These are phyloP conservation scores for Gavia stellata DNA, from an alignment of 2,113 vertebrate species.

Conservation along the genomic window DNA sequence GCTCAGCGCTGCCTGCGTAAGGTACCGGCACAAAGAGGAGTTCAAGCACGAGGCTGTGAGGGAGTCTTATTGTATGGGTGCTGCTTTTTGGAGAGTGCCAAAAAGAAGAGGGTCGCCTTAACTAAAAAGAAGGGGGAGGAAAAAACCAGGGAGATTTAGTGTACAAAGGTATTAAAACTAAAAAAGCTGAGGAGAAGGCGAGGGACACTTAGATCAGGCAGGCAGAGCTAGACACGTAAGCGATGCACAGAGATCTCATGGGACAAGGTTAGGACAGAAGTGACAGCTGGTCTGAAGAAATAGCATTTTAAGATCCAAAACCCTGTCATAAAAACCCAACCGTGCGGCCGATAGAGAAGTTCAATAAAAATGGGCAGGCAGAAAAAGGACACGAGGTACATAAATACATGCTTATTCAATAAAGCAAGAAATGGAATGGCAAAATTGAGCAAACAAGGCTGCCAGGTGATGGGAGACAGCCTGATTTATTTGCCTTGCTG, in stretches of 20 bases:
- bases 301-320: slow-evolving; percentile 21
- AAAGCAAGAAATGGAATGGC: slow-evolving; percentile 23
- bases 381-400: slow-evolving; percentile 8
- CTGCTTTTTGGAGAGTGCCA: background rate
- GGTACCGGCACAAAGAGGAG: background rate
- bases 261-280: slow-evolving; percentile 37
- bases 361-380: slow-evolving; percentile 16
- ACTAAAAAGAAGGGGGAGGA: background rate
- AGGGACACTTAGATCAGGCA: background rate
- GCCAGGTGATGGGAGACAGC: slow-evolving; percentile 1
- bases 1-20: background rate
- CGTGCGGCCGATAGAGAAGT: background rate
- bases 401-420: slow-evolving; percentile 38
- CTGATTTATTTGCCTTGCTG: slow-evolving; percentile 48
- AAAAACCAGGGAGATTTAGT: background rate
- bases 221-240: background rate
- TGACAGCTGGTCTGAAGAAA: slow-evolving; percentile 50
- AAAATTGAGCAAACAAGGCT: slow-evolving; percentile 52
- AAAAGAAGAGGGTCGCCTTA: background rate
- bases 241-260: background rate
- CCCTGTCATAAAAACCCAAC: slow-evolving; percentile 27
- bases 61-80: background rate
- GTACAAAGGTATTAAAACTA: background rate
- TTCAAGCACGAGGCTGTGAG: background rate
- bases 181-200: background rate